A percentile compares a stretch with the other conserved stretches of the same genome.
Conservation (phyloP, 2,113 vertebrate genomes). For the Narcine bancroftii region DNA sequence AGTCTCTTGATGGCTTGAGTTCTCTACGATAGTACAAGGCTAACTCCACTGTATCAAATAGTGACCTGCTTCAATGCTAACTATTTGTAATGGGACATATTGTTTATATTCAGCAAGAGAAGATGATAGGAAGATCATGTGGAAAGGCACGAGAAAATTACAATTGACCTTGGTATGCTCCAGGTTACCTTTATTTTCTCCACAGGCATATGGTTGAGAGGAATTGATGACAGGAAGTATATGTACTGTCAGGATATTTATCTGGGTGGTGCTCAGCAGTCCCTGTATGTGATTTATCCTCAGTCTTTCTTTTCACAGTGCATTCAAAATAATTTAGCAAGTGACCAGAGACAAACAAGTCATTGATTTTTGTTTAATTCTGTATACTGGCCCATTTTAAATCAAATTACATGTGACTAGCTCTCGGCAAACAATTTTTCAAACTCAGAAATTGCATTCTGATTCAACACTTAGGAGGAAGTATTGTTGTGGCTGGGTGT, state of each 20-base stretch:
- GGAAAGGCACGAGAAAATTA: not conserved
- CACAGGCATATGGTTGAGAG: not conserved
- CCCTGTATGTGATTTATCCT: not conserved
- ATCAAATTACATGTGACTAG: not conserved
- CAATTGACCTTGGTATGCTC: not conserved
- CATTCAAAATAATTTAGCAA: slow-evolving; percentile 23
- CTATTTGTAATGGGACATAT: not conserved
- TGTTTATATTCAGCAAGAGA: not conserved
- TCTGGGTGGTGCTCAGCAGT: too few relatives aligned
- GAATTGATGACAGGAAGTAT: not conserved
- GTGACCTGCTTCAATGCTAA: not conserved
- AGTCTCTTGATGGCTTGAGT: not conserved
- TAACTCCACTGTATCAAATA: not conserved
- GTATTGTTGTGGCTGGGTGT: not conserved
- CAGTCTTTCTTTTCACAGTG: not conserved
- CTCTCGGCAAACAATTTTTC: not conserved
- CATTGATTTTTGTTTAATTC: not conserved
- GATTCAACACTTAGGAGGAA: not conserved
- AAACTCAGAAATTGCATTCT: not conserved
- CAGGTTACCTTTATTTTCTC: not conserved
- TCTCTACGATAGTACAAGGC: not conserved
- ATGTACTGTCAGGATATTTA: not conserved
- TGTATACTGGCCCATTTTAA: not conserved
- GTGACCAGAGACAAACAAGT: not conserved
- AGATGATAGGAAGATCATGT: not conserved